Conservation (phyloP, 2,113 vertebrate genomes). For the Festucalex cinctus region DNA sequence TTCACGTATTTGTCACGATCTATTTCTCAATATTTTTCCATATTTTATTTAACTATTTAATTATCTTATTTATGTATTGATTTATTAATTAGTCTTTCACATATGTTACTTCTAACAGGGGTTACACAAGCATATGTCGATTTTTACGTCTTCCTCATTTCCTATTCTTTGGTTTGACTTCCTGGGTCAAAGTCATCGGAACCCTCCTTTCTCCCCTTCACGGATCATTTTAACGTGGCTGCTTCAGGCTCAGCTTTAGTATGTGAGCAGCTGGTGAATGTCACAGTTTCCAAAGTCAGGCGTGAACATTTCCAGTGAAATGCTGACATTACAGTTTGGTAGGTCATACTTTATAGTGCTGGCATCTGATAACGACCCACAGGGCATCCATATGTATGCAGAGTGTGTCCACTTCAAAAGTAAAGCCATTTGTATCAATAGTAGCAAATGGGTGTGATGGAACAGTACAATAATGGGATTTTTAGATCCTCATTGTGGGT, state of each 20-base stretch:
- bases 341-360: neutral
- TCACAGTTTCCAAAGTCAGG: neutral
- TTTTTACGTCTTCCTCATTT: neutral
- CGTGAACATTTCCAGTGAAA: neutral
- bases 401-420: neutral
- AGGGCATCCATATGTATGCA: neutral
- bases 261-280: conserved; percentile 6
- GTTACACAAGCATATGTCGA: neutral
- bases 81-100: too few relatives aligned
- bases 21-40: too few relatives aligned
- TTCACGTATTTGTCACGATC: too few relatives aligned
- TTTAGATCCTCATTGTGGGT: neutral
- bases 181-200: neutral
- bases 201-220: neutral
- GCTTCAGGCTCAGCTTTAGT: neutral
- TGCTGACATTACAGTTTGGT: conserved; percentile 6
- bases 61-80: too few relatives aligned
- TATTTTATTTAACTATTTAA: too few relatives aligned
- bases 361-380: conserved; percentile 2
- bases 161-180: neutral
- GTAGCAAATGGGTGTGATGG: neutral
- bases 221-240: neutral
- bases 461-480: neutral
- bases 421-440: neutral
- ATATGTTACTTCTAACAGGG: too few relatives aligned